Conservation (phyloP, 2,888 invertebrate genomes). For the Amphipoea lucens region DNA sequence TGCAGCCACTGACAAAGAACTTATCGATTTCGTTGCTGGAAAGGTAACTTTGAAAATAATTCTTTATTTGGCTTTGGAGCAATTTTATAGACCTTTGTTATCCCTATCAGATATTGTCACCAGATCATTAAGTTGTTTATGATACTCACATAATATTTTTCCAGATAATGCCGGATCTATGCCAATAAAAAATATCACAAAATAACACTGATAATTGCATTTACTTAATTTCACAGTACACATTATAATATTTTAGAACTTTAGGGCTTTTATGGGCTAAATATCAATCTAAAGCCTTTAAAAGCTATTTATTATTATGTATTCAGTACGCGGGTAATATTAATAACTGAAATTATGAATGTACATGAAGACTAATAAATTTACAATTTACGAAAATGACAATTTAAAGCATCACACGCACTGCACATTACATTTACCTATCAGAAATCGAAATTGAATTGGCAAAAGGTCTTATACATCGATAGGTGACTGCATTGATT, state of each 20-base stretch:
- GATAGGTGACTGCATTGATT: background rate
- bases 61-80: background rate
- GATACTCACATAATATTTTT: background rate
- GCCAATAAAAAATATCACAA: background rate
- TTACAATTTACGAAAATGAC: background rate
- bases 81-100: background rate
- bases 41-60: slow-evolving; percentile 63
- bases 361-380: background rate
- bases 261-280: background rate
- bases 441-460: background rate
- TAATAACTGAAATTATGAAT: background rate
- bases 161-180: too few species aligned
- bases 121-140: background rate
- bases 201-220: background rate
- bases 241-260: background rate
- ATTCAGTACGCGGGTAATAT: background rate
- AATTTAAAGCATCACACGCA: background rate
- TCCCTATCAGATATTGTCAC: background rate
- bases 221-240: background rate
- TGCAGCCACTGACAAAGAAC: slow-evolving; percentile 75
- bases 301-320: background rate
- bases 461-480: background rate
- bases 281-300: background rate
- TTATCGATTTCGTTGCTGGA: slow-evolving; percentile 75
- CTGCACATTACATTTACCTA: background rate